Evolutionary conservation across 2,797 vertebrate genomes (phyloP), one percentile per base, ranked within the genome.

Genomic region (Scarus forsteni): DNA sequence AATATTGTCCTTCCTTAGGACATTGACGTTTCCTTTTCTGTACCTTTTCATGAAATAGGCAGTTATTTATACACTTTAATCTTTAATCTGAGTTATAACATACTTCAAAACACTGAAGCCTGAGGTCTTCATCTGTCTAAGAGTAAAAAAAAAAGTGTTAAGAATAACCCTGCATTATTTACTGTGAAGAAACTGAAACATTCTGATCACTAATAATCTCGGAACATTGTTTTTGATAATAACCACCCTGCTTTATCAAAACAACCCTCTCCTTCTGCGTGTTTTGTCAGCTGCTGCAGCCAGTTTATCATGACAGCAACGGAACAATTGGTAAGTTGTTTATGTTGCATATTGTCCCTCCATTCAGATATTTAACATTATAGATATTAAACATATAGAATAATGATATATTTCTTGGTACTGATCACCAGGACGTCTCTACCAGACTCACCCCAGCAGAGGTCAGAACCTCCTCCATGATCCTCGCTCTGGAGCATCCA

Each of bases 211-310:
- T 27, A 27, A 27, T 27, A 27, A 27, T 27, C 27, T 27, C 27
- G 4, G 27, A 27, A 2, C 4, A 27, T 43, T 3, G 10, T 43
- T 2, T 43, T 11, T 43, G 11, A 12, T 10, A 42, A 42, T 12
- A 42, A 11, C 12, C 12, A 10, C 51, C 19, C 7, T 55, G 10
- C 8, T 62, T 39, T 8, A 6, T 18, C 11, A 8, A 35, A 14
- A 8, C 14, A 13, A 16, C 0, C 2, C 55, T 85, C 35, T 57
- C 3, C 13, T 6, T 54, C 10, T 44, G 11, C 53, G 72, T 46
- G 27, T 83, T 4, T 73, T 12, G 90, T 91, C 89, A 97, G 97
- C 92, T 96, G 60, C 89, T 96, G 88, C 93, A 95, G 71, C 94
- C 95, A 0, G 88, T 96, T 62, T 96, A 94, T 64, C 95, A 94